Percentiles rank a stretch among this genome's conserved stretches.
These are phyloP conservation scores for Hoplostethus atlanticus DNA, from an alignment of 2,797 vertebrate species.

Conservation along the genomic window DNA sequence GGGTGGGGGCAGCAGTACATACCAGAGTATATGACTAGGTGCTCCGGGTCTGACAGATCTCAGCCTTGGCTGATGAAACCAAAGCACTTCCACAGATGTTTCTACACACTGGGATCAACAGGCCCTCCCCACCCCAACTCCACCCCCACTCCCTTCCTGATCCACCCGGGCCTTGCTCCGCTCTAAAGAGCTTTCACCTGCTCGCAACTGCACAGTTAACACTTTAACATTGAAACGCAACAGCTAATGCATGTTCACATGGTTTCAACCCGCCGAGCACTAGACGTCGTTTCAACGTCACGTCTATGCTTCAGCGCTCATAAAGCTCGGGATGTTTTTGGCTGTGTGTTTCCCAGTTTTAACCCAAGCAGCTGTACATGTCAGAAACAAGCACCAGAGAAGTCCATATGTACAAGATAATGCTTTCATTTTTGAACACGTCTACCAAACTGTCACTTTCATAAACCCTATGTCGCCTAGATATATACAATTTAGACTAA, in stretches of 20 bases:
- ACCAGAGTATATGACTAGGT: constrained; percentile 87
- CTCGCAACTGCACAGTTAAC: constrained; percentile 51
- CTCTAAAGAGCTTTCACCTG: constrained; percentile 75
- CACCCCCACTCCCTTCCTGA: constrained; percentile 48
- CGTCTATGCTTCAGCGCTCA: no score
- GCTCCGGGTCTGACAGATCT: constrained; percentile 85
- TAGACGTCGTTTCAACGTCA: no score
- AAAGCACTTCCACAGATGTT: constrained; percentile 85
- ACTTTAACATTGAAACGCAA: constrained; percentile 35
- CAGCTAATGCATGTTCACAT: constrained; percentile 10
- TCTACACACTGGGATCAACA: constrained; percentile 80
- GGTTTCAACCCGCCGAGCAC: neutral
- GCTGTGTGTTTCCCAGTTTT: no score
- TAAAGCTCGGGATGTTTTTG: no score
- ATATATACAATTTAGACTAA: no score
- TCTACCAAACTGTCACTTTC: no score
- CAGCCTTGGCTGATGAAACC: constrained; percentile 82
- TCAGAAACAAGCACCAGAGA: no score
- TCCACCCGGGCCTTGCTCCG: constrained; percentile 55
- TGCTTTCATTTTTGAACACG: no score
- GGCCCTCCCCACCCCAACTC: constrained; percentile 54
- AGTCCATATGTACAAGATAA: no score
- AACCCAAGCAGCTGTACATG: no score
- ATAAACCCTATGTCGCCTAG: no score
- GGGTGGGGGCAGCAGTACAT: constrained; percentile 80